Percentiles rank a stretch among this genome's conserved stretches.
phyloP scores from a whole-genome alignment of 2,888 invertebrate species.

The Lycophotia porphyrea region DNA sequence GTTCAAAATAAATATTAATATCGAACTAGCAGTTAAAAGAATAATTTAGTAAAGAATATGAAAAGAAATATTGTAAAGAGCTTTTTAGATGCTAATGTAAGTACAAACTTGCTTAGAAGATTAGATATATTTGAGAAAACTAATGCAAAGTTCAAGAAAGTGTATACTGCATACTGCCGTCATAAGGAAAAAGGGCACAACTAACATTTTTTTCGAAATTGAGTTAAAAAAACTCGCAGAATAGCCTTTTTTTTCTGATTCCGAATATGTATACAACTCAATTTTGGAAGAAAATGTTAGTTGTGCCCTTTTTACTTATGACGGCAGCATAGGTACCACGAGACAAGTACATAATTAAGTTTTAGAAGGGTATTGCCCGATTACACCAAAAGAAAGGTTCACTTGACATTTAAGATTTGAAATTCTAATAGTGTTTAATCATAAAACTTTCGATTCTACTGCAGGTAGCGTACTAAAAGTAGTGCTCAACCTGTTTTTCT shows the following conservation, averaged over 20 bases:
- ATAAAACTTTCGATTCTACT: neutral
- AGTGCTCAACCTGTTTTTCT: constrained; percentile 58
- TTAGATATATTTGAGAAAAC: neutral
- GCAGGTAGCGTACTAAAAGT: constrained; percentile 18
- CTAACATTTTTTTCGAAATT: too few relatives aligned
- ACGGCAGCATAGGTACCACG: too few relatives aligned
- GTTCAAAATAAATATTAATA: neutral
- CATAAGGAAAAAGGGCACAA: too few relatives aligned
- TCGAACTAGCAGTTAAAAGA: neutral
- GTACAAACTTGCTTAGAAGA: too few relatives aligned
- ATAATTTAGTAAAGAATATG: neutral
- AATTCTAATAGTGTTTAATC: neutral
- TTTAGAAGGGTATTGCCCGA: neutral
- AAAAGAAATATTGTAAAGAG: neutral
- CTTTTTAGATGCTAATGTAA: constrained; percentile 2
- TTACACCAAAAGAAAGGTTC: neutral
- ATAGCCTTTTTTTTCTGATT: too few relatives aligned
- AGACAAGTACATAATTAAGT: too few relatives aligned
- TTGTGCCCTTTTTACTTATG: too few relatives aligned
- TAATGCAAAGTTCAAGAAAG: neutral
- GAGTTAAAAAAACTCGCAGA: too few relatives aligned
- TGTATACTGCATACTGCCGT: constrained; percentile 5
- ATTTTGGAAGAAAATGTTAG: too few relatives aligned
- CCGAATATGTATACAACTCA: too few relatives aligned
- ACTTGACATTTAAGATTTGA: neutral